Conservation (phyloP, 2,888 invertebrate genomes). For the Ormyrus thymus region DNA sequence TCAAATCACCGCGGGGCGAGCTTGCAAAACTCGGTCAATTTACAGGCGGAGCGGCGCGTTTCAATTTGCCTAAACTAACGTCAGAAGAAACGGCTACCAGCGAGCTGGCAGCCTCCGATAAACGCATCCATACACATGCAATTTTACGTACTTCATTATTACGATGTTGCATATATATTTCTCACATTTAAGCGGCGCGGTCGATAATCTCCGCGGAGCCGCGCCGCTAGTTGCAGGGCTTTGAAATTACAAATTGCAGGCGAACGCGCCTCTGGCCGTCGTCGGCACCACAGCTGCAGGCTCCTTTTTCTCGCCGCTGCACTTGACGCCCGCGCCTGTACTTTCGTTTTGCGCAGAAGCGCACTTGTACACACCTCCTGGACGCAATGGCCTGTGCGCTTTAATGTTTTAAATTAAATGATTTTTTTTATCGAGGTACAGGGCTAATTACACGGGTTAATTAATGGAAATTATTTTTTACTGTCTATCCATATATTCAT, state of each 20-base stretch:
- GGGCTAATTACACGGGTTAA: too few relatives aligned
- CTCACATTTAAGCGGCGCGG: conserved; percentile 25
- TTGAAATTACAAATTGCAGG: conserved; percentile 36
- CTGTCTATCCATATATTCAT: too few relatives aligned
- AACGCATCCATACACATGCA: too few relatives aligned
- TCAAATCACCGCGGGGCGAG: conserved; percentile 3
- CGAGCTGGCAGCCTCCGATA: too few relatives aligned
- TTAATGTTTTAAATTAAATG: too few relatives aligned
- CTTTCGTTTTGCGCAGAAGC: not conserved
- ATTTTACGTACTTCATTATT: too few relatives aligned
- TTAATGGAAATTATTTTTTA: too few relatives aligned
- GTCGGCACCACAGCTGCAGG: not conserved
- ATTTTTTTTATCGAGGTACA: too few relatives aligned
- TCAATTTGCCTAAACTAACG: conserved; percentile 46
- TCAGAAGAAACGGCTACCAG: conserved; percentile 23
- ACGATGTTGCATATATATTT: conserved; percentile 35
- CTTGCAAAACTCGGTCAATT: conserved; percentile 20
- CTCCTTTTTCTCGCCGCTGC: not conserved
- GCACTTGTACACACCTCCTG: not conserved
- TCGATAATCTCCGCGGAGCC: conserved; percentile 15
- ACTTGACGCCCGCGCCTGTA: not conserved
- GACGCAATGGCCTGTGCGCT: too few relatives aligned
- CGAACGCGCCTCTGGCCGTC: conserved; percentile 3
- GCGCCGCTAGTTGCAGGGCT: conserved; percentile 15
- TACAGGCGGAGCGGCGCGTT: conserved; percentile 14